These are phyloP conservation scores for Oryzias curvinotus DNA, from an alignment of 2,113 vertebrate genomes.

Conservation along the genomic window DNA sequence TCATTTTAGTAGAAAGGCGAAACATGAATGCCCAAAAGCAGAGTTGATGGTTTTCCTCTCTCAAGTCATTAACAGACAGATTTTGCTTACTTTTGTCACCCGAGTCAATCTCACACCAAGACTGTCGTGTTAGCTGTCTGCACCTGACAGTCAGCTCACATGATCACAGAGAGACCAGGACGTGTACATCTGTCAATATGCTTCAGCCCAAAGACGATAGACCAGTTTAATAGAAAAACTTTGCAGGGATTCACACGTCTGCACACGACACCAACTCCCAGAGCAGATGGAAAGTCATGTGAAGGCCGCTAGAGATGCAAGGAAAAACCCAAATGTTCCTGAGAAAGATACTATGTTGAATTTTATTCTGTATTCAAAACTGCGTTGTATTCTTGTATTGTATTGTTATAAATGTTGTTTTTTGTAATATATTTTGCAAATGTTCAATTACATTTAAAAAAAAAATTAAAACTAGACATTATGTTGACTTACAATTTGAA, in stretches of 20 bases:
- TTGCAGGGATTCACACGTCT: constrained; percentile 23
- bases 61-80: constrained; percentile 58
- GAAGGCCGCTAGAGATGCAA: constrained; percentile 23
- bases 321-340: constrained; percentile 19
- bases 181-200: constrained; percentile 50
- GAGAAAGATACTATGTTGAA: constrained; percentile 35
- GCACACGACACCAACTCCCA: constrained; percentile 30
- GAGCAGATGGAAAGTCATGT: constrained; percentile 35
- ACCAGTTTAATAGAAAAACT: constrained; percentile 65
- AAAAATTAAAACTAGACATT: too few relatives aligned
- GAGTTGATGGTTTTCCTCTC: constrained; percentile 64
- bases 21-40: constrained; percentile 19
- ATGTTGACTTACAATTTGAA: constrained; percentile 44
- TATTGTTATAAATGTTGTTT: too few relatives aligned
- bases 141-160: constrained; percentile 53
- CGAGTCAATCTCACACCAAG: constrained; percentile 64
- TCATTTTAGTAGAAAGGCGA: background rate
- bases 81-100: constrained; percentile 64
- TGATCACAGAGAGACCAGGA: constrained; percentile 40
- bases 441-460: too few relatives aligned
- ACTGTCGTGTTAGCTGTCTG: constrained; percentile 47
- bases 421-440: too few relatives aligned
- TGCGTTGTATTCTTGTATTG: too few relatives aligned
- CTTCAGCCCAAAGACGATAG: constrained; percentile 36
- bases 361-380: too few relatives aligned